Evolutionary conservation across 2,888 invertebrate species (phyloP), one percentile per base, ranked within the genome.

Genomic region (Campaea margaritaria): DNA sequence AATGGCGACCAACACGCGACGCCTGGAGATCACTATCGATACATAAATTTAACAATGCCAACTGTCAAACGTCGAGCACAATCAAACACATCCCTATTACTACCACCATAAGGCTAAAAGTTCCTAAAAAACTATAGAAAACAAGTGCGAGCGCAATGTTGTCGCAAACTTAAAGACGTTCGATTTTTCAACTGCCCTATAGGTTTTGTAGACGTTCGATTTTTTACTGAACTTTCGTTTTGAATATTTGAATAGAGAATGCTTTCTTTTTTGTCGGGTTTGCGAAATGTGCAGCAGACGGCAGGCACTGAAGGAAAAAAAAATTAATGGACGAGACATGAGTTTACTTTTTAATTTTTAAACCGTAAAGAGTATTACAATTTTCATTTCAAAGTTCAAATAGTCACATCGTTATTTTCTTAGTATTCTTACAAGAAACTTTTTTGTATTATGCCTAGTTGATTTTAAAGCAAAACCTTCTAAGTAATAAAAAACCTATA

Each of bases 1-100:
- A 73, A 78, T 78, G 75, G 78, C 78, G 72, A 69, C 72, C 72
- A 72, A 76, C 89, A 89, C 88, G 87, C 87, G 85, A 89, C 81
- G 77, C 78, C 76, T 71, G 70, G 73, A 75, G 87, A 88, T 88
- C 79, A 76, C 81, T 82, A 88, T 87, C 87, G 72, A 77, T 75
- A 80, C 87, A 60, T 60, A 78, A 83, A 81, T 74, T 77, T 79
- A 79, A 70, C 70, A 69, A 72, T 81, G 68, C 77, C 73, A 64
- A 46, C 78, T 79, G 69, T 69, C 74, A 72, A 73, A 74, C 67
- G 67, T 54, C 64, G 47, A 70, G 64, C 56, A 61, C 65, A 64
- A 68, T 69, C 64, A 70, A 70, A 74, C 60, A 65, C 69, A 72
- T 71, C 74, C 79, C 73, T 83, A 82, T 74, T 56, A 12, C 66